Base-by-base conservation (phyloP, 2,113 vertebrate species). In the Chunga burmeisteri region DNA sequence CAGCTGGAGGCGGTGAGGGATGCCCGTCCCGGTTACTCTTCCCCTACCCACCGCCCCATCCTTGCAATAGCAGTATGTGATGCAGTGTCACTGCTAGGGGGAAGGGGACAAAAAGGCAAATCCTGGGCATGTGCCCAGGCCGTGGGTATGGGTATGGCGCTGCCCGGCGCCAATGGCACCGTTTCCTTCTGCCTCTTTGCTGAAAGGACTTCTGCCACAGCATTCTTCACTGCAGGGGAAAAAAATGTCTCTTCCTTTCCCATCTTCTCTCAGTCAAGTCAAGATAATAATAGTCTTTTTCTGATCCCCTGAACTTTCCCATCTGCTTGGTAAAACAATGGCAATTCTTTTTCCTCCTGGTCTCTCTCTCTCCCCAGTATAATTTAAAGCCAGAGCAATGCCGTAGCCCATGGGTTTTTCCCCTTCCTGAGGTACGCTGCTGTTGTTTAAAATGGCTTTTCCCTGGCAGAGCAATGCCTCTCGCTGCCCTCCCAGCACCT, bases 311-410 rank as follows among this genome's bases (percentile, higher is more conserved):
- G 98, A 98, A 98, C 98, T 98, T 98, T 98, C 98, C 98, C 98
- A 98, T 98, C 98, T 98, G 98, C 98, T 98, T 98, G 97, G 98
- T 98, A 98, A 98, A 98, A 98, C 98, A 98, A 98, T 98, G 98
- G 98, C 98, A 98, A 98, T 98, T 98, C 97, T 97, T 98, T 97
- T 96, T 88, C 96, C 91, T 97, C 88, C 94, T 89, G 90, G 96
- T 93, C 91, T 96, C 89, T 96, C 93, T 92, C 97, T 97, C 94
- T 97, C 97, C 96, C 88, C 71, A 66, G 97, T 97, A 96, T 98
- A 98, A 98, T 98, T 98, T 98, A 97, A 97, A 97, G 93, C 92
- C 85, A 75, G 96, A 96, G 97, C 96, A 89, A 70, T 73, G 93
- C 97, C 11, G 14, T 92, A 97, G 97, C 97, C 98, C 58, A 21